phyloP scores from a whole-genome alignment of 2,113 vertebrate genomes.

The Rhinolophus sinicus region DNA sequence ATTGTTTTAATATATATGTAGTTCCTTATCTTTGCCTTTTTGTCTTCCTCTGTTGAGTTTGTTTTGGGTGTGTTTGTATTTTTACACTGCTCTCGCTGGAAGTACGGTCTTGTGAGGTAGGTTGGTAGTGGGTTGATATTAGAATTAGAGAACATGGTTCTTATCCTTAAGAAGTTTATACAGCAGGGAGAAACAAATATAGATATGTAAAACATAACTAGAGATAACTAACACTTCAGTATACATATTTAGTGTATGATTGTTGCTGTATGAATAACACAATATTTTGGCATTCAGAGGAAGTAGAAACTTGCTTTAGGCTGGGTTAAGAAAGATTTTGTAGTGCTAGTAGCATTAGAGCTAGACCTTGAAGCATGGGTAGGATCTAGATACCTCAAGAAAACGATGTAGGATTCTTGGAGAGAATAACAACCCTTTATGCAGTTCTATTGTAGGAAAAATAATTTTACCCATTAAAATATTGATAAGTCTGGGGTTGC shows the following conservation, averaged over 20 bases:
- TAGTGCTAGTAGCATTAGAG: background rate
- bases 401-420: background rate
- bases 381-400: background rate
- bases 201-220: background rate
- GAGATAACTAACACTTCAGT: background rate
- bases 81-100: background rate
- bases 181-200: background rate
- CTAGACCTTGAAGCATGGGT: background rate
- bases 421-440: background rate
- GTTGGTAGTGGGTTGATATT: background rate
- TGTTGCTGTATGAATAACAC: background rate
- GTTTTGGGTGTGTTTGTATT: background rate
- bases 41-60: background rate
- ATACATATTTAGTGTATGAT: background rate
- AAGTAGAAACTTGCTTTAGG: slow-evolving; percentile 42
- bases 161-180: background rate
- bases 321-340: background rate
- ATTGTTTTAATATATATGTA: background rate
- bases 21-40: slow-evolving; percentile 23
- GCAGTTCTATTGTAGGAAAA: background rate
- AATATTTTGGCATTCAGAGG: background rate
- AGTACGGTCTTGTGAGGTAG: background rate
- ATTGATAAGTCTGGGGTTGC: background rate
- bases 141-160: background rate
- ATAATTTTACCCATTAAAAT: slow-evolving; percentile 19